Evolutionary conservation across 1,140 invertebrate genomes (phyloP), one percentile per base, ranked within the genome.

Genomic region (Saccostrea glomerata): DNA sequence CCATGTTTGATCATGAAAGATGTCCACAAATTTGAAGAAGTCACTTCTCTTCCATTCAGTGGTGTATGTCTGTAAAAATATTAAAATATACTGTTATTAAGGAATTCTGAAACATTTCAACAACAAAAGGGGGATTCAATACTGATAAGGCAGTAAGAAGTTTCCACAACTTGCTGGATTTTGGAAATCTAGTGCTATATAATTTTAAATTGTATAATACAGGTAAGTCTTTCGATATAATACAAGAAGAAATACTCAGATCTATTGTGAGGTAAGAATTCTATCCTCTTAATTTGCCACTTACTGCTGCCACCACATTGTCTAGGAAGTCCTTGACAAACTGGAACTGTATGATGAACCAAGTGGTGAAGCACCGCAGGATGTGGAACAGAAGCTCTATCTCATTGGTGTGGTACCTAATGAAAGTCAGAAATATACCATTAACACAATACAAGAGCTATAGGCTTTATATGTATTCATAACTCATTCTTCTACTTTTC

Each of bases 251-350:
- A 20, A n/a, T 20, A 63, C 1, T 63, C 17, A 63, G n/a, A 20
- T 17, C 30, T n/a, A n/a, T n/a, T n/a, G n/a, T n/a, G n/a, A n/a
- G n/a, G n/a, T n/a, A n/a, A n/a, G 4, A 47, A 47, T 47, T 47
- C 47, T 47, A n/a, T n/a, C n/a, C n/a, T n/a, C n/a, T n/a, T n/a
- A 47, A 47, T 7, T 6, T 13, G 11, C 25, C n/a, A 91, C 90
- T 92, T 89, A 95, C 95, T 82, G 94, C 92, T 56, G 98, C 98
- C 0, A 99, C 98, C 4, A 97, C 98, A 88, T 98, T 97, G 93
- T 99, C 98, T 2, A 99, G 94, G 94, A 99, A 99, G 90, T 98
- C 98, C 66, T 98, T 96, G 0, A 99, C 95, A 94, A 99, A 99
- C 89, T 94, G 94, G 94, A 99, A 99, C 94, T 99, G 98, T 0